phyloP scores from a whole-genome alignment of 2,888 invertebrate species.

The Himalopsyche tibetana region DNA sequence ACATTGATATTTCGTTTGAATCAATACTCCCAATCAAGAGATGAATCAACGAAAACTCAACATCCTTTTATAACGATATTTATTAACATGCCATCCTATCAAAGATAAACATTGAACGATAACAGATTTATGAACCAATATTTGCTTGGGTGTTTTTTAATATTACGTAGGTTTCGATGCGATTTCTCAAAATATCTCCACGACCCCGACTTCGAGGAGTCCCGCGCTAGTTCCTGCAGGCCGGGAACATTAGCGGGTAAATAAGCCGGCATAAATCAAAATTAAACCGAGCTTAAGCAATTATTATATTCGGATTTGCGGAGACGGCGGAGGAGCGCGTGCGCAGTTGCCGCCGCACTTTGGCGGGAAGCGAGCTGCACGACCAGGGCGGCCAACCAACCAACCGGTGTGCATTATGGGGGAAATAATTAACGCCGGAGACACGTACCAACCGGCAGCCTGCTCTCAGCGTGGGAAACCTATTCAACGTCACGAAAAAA shows the following conservation, averaged over 20 bases:
- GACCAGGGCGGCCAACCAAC: constrained; percentile 22
- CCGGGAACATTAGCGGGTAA: constrained; percentile 46
- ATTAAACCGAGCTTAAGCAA: constrained; percentile 57
- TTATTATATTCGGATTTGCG: constrained; percentile 55
- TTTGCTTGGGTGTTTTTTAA: no score
- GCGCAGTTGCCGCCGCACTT: neutral
- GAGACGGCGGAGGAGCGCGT: neutral
- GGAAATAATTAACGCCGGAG: constrained; percentile 20
- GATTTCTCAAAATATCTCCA: neutral
- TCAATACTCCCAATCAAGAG: no score
- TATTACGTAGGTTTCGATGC: no score
- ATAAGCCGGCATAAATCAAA: constrained; percentile 56
- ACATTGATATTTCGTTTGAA: no score
- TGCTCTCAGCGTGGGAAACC: neutral
- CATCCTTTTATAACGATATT: no score
- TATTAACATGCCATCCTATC: no score
- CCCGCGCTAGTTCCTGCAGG: neutral
- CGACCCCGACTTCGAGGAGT: neutral
- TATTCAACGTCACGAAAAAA: constrained; percentile 11
- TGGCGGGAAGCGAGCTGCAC: constrained; percentile 9
- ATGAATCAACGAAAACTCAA: no score
- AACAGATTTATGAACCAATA: no score
- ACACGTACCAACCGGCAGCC: constrained; percentile 19
- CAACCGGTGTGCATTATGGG: constrained; percentile 25
- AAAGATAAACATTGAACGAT: no score